phyloP scores from a whole-genome alignment of 1,140 invertebrate genomes.

The Halesus radiatus region DNA sequence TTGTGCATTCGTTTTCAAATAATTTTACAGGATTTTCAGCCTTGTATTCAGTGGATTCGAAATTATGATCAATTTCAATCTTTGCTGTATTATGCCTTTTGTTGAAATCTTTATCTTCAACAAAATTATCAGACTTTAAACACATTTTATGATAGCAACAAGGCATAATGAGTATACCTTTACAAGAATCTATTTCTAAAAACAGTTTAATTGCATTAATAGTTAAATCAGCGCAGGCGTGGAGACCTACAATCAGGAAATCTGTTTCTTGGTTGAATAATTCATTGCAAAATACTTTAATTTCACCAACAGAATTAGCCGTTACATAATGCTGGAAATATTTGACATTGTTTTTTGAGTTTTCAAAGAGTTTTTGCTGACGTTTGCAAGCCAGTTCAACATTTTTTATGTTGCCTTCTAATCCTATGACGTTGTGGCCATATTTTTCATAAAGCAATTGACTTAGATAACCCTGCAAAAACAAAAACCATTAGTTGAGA shows the following conservation, averaged over 20 bases:
- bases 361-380: constrained; percentile 71
- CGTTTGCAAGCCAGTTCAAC: constrained; percentile 76
- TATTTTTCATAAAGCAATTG: constrained; percentile 77
- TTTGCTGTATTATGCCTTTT: background rate
- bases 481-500: background rate
- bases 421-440: constrained; percentile 77
- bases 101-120: background rate
- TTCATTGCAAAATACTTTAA: constrained; percentile 66
- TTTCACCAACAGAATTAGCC: constrained; percentile 65
- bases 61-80: background rate
- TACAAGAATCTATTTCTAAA: constrained; percentile 72
- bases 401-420: constrained; percentile 77
- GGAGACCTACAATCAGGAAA: constrained; percentile 67
- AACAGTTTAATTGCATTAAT: constrained; percentile 81
- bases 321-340: constrained; percentile 73
- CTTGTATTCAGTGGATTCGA: background rate
- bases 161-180: constrained; percentile 79
- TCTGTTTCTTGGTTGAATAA: constrained; percentile 30
- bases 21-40: background rate
- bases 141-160: constrained; percentile 89
- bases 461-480: constrained; percentile 81
- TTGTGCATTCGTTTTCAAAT: background rate
- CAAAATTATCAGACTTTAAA: background rate
- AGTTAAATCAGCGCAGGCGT: constrained; percentile 88
- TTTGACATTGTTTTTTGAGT: constrained; percentile 70